Percentiles rank a stretch among this genome's conserved stretches.
These are phyloP conservation scores for Bembecia ichneumoniformis DNA, from an alignment of 2,888 invertebrate genomes.

Conservation along the genomic window DNA sequence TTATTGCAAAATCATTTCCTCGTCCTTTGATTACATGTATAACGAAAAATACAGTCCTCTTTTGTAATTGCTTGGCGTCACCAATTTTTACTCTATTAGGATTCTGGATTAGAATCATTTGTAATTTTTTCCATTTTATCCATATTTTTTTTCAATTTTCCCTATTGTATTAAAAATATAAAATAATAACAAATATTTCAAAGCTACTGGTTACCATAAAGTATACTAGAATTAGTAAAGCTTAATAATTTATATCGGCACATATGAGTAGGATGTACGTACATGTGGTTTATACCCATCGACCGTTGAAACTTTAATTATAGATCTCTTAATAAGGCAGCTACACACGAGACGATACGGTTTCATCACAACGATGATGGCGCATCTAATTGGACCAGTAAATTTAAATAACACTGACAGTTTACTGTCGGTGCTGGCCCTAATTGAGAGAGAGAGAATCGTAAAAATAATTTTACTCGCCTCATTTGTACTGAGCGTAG, in stretches of 20 bases:
- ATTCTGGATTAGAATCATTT: too few species aligned
- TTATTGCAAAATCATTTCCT: too few species aligned
- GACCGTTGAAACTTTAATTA: constrained; percentile 61
- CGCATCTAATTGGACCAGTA: constrained; percentile 68
- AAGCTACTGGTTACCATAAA: too few species aligned
- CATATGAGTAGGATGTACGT: neutral
- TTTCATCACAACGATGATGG: constrained; percentile 65
- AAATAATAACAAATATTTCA: too few species aligned
- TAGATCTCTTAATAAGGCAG: constrained; percentile 66
- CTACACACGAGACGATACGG: constrained; percentile 54
- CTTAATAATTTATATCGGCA: constrained; percentile 1
- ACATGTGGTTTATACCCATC: constrained; percentile 29
- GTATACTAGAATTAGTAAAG: neutral
- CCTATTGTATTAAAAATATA: too few species aligned
- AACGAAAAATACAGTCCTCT: too few species aligned
- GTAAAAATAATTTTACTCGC: constrained; percentile 69
- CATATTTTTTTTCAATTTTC: too few species aligned
- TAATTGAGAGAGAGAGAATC: constrained; percentile 66
- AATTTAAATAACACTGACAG: constrained; percentile 71
- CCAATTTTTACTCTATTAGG: too few species aligned
- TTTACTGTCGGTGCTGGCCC: constrained; percentile 57
- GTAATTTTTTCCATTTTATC: too few species aligned
- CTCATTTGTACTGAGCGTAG: constrained; percentile 63
- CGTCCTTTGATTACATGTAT: too few species aligned
- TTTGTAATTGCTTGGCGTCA: too few species aligned